Evolutionary conservation across 1,140 invertebrate genomes (phyloP).

Genomic region (Penaeus japonicus): DNA sequence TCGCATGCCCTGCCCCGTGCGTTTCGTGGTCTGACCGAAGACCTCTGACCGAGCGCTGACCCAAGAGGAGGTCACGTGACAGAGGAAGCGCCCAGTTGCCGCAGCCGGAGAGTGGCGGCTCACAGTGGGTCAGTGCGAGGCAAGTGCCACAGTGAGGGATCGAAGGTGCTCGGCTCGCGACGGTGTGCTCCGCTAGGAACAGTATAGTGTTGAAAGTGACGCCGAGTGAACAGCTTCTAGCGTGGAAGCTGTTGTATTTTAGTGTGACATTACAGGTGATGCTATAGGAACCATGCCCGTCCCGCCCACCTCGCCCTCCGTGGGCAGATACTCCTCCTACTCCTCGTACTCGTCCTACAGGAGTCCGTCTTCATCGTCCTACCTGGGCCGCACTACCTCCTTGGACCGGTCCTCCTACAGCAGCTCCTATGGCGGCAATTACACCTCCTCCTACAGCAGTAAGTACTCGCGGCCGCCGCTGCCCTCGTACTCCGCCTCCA

Average conservation of each 20-base stretch:
- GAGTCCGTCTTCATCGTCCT: slow-evolving; percentile 45
- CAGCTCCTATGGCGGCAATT: not conserved
- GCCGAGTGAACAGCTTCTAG: not conserved
- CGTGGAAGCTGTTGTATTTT: not conserved
- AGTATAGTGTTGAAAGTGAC: not conserved
- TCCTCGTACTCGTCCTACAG: slow-evolving; percentile 30
- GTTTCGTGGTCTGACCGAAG: too few relatives aligned
- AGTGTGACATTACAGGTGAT: not conserved
- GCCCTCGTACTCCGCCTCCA: slow-evolving; percentile 46
- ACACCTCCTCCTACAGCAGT: slow-evolving; percentile 11
- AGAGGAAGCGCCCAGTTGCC: too few relatives aligned
- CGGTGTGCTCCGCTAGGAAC: too few relatives aligned
- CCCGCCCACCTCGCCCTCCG: slow-evolving; percentile 43
- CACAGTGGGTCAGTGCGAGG: too few relatives aligned
- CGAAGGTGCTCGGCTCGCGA: too few relatives aligned
- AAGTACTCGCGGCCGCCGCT: slow-evolving; percentile 43
- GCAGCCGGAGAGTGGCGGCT: too few relatives aligned
- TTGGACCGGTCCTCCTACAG: slow-evolving; percentile 47
- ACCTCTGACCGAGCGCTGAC: too few relatives aligned
- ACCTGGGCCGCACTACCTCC: slow-evolving; percentile 49
- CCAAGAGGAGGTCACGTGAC: too few relatives aligned
- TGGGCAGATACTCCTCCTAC: slow-evolving; percentile 45
- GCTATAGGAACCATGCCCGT: slow-evolving; percentile 48
- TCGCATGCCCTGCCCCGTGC: too few relatives aligned
- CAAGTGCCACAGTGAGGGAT: too few relatives aligned